Evolutionary conservation across 2,113 vertebrate species (phyloP).

Genomic region (Chaenocephalus aceratus): DNA sequence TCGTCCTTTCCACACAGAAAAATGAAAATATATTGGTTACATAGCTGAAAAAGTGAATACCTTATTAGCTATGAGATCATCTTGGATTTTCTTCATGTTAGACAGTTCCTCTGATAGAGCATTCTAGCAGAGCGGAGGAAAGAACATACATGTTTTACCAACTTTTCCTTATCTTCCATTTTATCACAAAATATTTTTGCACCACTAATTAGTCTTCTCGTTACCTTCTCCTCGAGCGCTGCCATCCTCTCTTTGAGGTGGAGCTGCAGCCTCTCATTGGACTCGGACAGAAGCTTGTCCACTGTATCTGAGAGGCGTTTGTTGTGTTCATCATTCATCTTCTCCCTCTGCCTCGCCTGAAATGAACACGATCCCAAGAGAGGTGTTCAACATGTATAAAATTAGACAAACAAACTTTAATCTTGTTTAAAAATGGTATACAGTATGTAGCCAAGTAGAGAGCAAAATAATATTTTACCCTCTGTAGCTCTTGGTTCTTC

Average conservation of each 20-base stretch:
- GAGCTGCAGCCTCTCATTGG: slow-evolving; percentile 92
- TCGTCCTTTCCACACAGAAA: neutral
- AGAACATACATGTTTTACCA: neutral
- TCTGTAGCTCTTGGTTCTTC: slow-evolving; percentile 94
- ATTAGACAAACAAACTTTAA: too few relatives aligned
- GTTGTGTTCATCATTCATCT: slow-evolving; percentile 96
- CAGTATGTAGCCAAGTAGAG: neutral
- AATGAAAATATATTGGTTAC: neutral
- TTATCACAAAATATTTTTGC: neutral
- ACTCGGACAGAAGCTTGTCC: slow-evolving; percentile 94
- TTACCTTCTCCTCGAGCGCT: slow-evolving; percentile 93
- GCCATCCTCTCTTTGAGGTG: slow-evolving; percentile 96
- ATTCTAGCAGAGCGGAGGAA: slow-evolving; percentile 80
- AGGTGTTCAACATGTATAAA: neutral
- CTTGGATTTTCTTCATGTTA: slow-evolving; percentile 96
- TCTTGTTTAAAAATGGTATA: neutral
- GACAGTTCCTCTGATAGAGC: slow-evolving; percentile 92
- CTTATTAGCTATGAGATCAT: slow-evolving; percentile 93
- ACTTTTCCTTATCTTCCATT: neutral
- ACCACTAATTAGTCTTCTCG: neutral
- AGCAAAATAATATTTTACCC: slow-evolving; percentile 78
- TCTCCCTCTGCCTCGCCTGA: slow-evolving; percentile 93
- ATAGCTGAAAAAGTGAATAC: slow-evolving; percentile 61
- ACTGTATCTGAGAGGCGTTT: slow-evolving; percentile 93
- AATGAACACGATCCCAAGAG: slow-evolving; percentile 14